These are phyloP conservation scores for Zygothrica quintamaculata DNA, from an alignment of 2,888 invertebrate genomes.

Conservation along the genomic window DNA sequence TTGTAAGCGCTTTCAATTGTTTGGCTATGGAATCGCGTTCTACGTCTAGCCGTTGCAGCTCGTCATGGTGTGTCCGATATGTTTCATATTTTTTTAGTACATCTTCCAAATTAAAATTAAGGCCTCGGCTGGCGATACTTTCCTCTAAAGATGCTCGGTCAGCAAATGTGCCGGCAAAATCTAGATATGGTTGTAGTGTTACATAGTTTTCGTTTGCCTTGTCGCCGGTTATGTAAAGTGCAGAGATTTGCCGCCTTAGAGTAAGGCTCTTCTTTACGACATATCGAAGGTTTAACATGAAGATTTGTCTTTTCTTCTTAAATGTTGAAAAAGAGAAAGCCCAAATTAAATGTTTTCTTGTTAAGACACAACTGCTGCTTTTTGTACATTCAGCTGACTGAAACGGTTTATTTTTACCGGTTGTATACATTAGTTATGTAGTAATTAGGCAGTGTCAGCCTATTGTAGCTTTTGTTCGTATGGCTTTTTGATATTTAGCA, in stretches of 20 bases:
- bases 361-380: constrained; percentile 13
- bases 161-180: constrained; percentile 87
- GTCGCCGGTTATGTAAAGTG: constrained; percentile 87
- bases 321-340: constrained; percentile 1
- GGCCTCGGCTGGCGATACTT: constrained; percentile 86
- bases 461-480: too few relatives aligned
- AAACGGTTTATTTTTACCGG: constrained; percentile 17
- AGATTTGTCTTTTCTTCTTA: constrained; percentile 1
- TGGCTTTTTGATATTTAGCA: too few relatives aligned
- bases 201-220: constrained; percentile 89
- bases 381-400: not conserved
- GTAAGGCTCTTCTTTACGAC: constrained; percentile 25
- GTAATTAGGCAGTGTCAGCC: not conserved
- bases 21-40: constrained; percentile 85
- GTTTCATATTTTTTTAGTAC: constrained; percentile 87
- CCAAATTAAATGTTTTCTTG: not conserved
- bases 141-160: constrained; percentile 85
- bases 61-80: constrained; percentile 86
- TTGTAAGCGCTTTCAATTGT: constrained; percentile 85
- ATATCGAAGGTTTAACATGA: constrained; percentile 51
- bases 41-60: constrained; percentile 86
- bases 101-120: constrained; percentile 86
- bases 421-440: constrained; percentile 11
- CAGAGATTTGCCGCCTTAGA: constrained; percentile 73
- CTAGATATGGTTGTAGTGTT: constrained; percentile 88